Evolutionary conservation across 2,888 invertebrate species (phyloP), one percentile per base, ranked within the genome.

Genomic region (Hermodice carunculata): DNA sequence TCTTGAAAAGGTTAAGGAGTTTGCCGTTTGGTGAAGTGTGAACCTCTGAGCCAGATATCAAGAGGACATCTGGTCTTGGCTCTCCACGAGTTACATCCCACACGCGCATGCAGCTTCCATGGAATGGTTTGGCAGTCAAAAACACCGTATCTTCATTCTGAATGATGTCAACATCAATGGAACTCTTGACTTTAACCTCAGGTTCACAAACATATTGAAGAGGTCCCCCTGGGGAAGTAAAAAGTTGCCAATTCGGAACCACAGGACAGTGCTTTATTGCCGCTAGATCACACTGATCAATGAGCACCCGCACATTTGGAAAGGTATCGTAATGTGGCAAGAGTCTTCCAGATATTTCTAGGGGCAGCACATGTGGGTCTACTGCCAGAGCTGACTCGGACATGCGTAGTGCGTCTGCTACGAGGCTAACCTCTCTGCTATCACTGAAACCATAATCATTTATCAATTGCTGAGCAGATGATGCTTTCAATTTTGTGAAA

Each of bases 341-440:
- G 1, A 68, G 57, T 17, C 67, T 29, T 1, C 70, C 67, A 14
- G 54, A 43, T 1, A 70, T 5, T 44, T 70, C 70, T 17, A 65
- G 8, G 14, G 64, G 54, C 11, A 70, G 59, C 2, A 65, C 51
- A 17, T 68, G 46, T 6, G 64, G 59, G 40, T 70, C 62, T 28
- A 44, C 42, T 14, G 54, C 49, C 51, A 70, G 87, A 70, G 96
- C 95, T 1, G 96, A 96, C 0, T 96, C 96, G 0, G 97, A 96
- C 42, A 97, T 89, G 51, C 96, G 90, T 2, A 98, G 86, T 0
- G 96, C 96, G 84, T 98, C 97, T 0, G 96, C 96, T 1, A 98
- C 95, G 44, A 98, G 86, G 91, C 93, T 92, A 4, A 96, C 88
- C 84, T 98, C 96, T 79, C 94, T 92, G 19, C 34, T 32, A 11